phyloP scores from a whole-genome alignment of 2,113 vertebrate genomes.

The Tenrec ecaudatus region DNA sequence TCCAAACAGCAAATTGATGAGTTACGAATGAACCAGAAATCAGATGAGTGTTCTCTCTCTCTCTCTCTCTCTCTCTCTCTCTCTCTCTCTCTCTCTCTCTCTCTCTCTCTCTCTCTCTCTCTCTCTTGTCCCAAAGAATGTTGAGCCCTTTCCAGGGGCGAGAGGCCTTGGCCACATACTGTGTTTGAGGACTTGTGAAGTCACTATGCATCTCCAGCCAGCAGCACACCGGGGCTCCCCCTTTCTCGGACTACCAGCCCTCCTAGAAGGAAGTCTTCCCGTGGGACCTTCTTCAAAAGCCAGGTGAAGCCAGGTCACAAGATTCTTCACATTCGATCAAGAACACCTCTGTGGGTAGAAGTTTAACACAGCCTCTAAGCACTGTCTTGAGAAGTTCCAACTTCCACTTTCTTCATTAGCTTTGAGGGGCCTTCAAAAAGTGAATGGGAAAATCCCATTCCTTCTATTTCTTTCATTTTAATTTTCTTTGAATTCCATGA shows the following conservation, averaged over 20 bases:
- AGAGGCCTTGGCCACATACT: background rate
- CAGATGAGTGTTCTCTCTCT: constrained; percentile 47
- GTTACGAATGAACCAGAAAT: constrained; percentile 74
- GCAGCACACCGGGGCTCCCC: rapidly evolving
- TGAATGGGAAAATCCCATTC: no score
- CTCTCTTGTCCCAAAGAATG: background rate
- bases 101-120: background rate
- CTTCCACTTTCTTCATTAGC: background rate
- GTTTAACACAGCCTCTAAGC: background rate
- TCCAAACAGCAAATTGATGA: constrained; percentile 67
- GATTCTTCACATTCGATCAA: background rate
- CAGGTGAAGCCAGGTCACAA: background rate
- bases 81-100: background rate
- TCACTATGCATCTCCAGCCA: background rate
- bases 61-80: background rate
- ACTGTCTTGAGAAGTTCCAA: background rate
- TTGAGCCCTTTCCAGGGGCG: background rate
- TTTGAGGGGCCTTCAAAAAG: no score
- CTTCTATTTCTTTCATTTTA: no score
- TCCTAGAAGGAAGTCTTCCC: background rate
- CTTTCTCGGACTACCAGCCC: background rate
- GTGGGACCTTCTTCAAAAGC: background rate
- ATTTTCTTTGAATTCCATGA: no score
- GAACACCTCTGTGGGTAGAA: background rate
- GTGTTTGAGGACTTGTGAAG: background rate